Evolutionary conservation across 2,888 invertebrate species (phyloP), one percentile per base, ranked within the genome.

Genomic region (Megaustenia siamemsis): DNA sequence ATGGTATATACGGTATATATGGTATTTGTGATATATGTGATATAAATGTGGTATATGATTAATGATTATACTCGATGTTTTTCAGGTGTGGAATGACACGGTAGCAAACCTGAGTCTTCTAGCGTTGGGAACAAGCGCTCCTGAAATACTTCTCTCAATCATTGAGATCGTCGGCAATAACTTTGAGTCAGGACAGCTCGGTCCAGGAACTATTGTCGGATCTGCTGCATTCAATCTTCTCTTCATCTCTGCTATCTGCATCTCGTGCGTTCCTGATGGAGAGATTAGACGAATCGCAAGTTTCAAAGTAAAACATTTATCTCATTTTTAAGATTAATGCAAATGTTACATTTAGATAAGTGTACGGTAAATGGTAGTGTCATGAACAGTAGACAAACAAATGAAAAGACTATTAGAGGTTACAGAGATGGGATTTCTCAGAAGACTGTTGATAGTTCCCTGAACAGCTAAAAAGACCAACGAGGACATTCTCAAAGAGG

Each of bases 161-260:
- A 95, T 95, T 86, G 95, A 95, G 91, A 95, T 95, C 79, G 89
- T 94, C 43, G 94, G 94, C n/a, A 94, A 94, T 87, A 90, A 92
- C 90, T 93, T 91, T 88, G 86, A 92, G 76, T 93, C 95, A 4
- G 95, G 95, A 18, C 94, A 94, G 1, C 91, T 95, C 1, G 95
- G 95, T 12, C 95, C 95, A 0, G 95, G 95, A 38, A 95, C 95
- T 21, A 95, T 95, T 77, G 95, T 95, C 10, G 95, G 95, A 0
- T 95, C 95, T 1, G 95, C 95, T 1, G 95, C 95, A n/a, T 95
- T 95, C 91, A 95, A 95, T 91, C 92, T 95, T 63, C 92, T 95
- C 83, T 94, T 94, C 73, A 95, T 95, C 88, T 94, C 94, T 3
- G 95, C 94, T 32, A 94, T 95, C 56, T 95, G 95, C 88, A 94